Evolutionary conservation across 2,888 invertebrate genomes (phyloP), one percentile per base, ranked within the genome.

Genomic region (Eulithis testata): DNA sequence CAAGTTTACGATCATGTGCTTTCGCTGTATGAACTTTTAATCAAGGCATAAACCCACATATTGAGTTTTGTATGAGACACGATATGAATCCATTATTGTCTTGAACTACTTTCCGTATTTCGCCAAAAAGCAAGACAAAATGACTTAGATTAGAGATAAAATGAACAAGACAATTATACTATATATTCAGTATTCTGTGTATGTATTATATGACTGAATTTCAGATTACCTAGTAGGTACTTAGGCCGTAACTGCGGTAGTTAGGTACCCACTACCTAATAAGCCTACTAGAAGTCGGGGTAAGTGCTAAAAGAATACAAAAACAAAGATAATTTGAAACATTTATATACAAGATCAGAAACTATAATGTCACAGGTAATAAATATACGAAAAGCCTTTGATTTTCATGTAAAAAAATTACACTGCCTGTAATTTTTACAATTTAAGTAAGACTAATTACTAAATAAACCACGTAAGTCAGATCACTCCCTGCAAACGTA

Each of bases 1-100:
- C 11, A 51, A 53, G 54, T 67, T 67, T 68, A 60, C 44, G 61
- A 52, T 61, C 50, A 65, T 62, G 50, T 59, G 49, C 37, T 45
- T 43, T 40, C n/a, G 61, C 49, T 52, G 45, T 53, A 57, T 51
- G 50, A 55, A 65, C 62, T 65, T 58, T 58, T 63, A 63, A 63
- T 67, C 60, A 64, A 57, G 44, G 47, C 54, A 58, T 52, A 59
- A 53, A 45, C 52, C 43, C 43, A 62, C 45, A 51, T 51, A 59
- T 54, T 44, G 44, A 31, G 31, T 27, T 54, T 51, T 27, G 14
- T 14, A 31, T 44, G 40, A 65, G 54, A 58, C 61, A n/a, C 55
- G 5, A 51, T 9, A 54, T 51, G 62, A 66, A 66, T 62, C 36
- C 27, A 51, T 51, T 27, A 59, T 59, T 0, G 37, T 21, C 58